Percentiles rank a stretch among this genome's conserved stretches.
These are phyloP conservation scores for Melanerpes aurifrons DNA, from an alignment of 2,113 vertebrate genomes.

Conservation along the genomic window DNA sequence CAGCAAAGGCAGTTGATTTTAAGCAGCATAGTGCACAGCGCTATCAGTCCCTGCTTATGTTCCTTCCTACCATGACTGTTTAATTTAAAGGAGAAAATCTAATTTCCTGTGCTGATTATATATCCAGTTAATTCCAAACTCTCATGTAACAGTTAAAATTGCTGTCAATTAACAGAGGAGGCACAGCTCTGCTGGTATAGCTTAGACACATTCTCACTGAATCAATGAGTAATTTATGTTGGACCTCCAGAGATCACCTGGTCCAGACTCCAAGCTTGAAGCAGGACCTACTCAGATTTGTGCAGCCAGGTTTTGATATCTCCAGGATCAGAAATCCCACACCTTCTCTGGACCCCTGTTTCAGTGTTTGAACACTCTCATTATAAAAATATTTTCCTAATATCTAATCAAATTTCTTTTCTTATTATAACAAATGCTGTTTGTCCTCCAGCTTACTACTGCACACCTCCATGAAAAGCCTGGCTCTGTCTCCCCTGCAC, in stretches of 20 bases:
- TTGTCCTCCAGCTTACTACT: background rate
- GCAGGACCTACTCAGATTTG: background rate
- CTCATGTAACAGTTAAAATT: constrained; percentile 39
- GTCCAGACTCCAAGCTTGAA: background rate
- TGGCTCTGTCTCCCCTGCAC: background rate
- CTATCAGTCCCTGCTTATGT: background rate
- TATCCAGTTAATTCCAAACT: constrained; percentile 44
- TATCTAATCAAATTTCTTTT: background rate
- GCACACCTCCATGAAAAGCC: background rate
- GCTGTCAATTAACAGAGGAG: constrained; percentile 19
- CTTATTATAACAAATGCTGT: background rate
- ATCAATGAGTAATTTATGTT: background rate
- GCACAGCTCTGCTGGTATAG: background rate
- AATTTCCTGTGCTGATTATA: constrained; percentile 53
- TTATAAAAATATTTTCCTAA: background rate
- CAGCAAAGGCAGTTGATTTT: background rate
- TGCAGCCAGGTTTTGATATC: background rate
- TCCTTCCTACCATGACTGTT: constrained; percentile 38
- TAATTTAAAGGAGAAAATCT: constrained; percentile 65
- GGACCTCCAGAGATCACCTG: background rate
- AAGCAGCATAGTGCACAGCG: background rate
- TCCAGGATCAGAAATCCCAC: background rate
- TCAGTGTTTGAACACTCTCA: background rate
- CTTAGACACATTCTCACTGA: background rate
- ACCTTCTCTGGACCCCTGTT: background rate